Evolutionary conservation across 64 coral and sea anemone species (phyloP), one percentile per base, ranked within the genome.

Genomic region (Montipora sp.): DNA sequence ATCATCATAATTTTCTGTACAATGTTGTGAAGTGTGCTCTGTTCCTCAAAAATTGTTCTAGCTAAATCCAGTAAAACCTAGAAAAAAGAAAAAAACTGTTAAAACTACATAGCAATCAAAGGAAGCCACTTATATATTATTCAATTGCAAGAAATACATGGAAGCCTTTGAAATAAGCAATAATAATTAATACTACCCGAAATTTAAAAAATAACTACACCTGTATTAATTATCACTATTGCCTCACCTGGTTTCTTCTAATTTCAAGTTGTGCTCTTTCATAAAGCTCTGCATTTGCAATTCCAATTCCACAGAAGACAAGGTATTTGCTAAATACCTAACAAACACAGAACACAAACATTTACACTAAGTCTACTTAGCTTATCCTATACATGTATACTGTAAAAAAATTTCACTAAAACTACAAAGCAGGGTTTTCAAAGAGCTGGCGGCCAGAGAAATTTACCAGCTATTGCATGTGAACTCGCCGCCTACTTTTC

Each of bases 1-100:
- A 98, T 98, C 96, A 98, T 98, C 96, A 98, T 98, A 73, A 98
- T 98, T 85, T 98, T 98, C 74, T 98, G 96, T 93, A 98, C 96
- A 82, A 98, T 98, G 79, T 98, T 98, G 73, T 98, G 94, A 59
- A 98, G 77, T 0, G 96, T 93, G 20, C 93, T 95, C 77, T 98
- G 96, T 74, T 98, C 96, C 61, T 98, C 96, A 94, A 98, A 98
- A 87, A 98, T 98, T 59, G 96, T 98, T 63, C 94, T 98, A 91
- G 96, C 96, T 90, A 98, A 88, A 89, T 98, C 96, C 81, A 98
- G 86, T 93, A 98, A 88, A 83, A 98, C 96, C 96, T 98, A 44
- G 22, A 80, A 59, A 15, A 80, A 80, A 80, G 16, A 59, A 80
- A 80, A 27, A 19, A 59, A 58, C 22, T 22, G 47, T 58, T 83